Base-by-base conservation (phyloP, 2,113 vertebrate genomes). In the Sinocyclocheilus anophthalmus region DNA sequence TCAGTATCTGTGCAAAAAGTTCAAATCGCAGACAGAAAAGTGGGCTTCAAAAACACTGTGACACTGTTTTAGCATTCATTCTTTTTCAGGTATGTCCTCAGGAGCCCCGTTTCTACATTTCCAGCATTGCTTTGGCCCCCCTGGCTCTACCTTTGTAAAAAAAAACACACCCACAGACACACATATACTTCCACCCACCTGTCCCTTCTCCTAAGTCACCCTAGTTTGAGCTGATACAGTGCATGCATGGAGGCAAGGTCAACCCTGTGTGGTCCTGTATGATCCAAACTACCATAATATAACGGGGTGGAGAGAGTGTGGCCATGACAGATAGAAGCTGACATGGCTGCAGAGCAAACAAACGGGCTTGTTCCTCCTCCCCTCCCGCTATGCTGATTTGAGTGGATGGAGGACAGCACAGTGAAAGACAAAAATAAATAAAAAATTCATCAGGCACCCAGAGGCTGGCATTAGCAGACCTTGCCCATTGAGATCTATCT, bases 201-300 rank as follows among this genome's bases (percentile, higher is more conserved):
- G 92, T 92, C 93, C 90, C 88, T 86, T 93, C 90, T 87, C 87
- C 76, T 92, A 91, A 88, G 45, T 86, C 81, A 81, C 81, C 87
- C 55, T 30, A 80, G 76, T 77, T 30, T 81, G 18, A 48, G 42
- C 30, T 26, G 48, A 22, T 85, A 85, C 78, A 30, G 20, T 85
- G 79, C 61, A 72, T 61, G 37, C 30, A 6, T 86, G 16, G 24
- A 33, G 63, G 80, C 85, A 86, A 93, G 93, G 92, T 94, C 91
- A 91, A 53, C 45, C 30, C 50, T 63, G 61, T 39, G 24, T 76
- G 55, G 73, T 65, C 81, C 67, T 81, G 77, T 77, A 67, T 84
- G 84, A 81, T 76, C 65, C 85, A 86, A 77, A 33, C 79, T 48
- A 65, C 92, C 90, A 72, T 80, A 86, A 79, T 85, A 78, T 70